Evolutionary conservation across 2,113 vertebrate genomes (phyloP), one percentile per base, ranked within the genome.

Genomic region (Bubalus kerabau): DNA sequence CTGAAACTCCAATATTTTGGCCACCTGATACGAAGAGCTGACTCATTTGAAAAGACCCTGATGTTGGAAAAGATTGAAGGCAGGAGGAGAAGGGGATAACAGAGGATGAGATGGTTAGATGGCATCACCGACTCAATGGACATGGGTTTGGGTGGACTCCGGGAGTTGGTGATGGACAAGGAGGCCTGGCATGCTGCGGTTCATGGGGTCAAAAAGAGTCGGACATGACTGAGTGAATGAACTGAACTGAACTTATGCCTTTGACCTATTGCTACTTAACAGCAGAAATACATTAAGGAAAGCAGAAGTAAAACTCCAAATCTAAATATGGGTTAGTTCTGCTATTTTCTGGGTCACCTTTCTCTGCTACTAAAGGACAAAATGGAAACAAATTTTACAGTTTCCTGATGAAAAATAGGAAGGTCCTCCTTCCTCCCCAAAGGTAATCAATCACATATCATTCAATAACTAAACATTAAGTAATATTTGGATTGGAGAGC

Each of bases 161-260:
- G 2, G 17, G n/a, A 71, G n/a, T 36, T 71, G n/a, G 9, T 23
- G 9, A 36, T 71, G 19, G n/a, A 36, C 64, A 71, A 9, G 64
- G 64, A 36, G 19, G 19, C n/a, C n/a, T 71, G 64, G n/a, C 2
- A 0, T 71, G n/a, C n/a, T 71, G 2, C 0, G 2, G 64, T 36
- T 67, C 64, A 36, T 67, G n/a, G n/a, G n/a, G n/a, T 71, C 1
- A 0, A 4, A 71, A 62, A 15, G n/a, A 71, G 64, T 71, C 0
- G 1, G 64, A 71, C 17, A 71, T 0, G n/a, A 19, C n/a, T 36
- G n/a, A 71, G n/a, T 0, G 0, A 64, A 30, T 16, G 6, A 36
- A 36, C 17, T 21, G 64, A 71, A 71, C 17, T 71, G n/a, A 36
- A 36, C n/a, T 64, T 62, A 56, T 87, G 50, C n/a, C 54, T 96